Evolutionary conservation across 2,888 invertebrate genomes (phyloP), one percentile per base, ranked within the genome.

Genomic region (Platycnemis pennipes): DNA sequence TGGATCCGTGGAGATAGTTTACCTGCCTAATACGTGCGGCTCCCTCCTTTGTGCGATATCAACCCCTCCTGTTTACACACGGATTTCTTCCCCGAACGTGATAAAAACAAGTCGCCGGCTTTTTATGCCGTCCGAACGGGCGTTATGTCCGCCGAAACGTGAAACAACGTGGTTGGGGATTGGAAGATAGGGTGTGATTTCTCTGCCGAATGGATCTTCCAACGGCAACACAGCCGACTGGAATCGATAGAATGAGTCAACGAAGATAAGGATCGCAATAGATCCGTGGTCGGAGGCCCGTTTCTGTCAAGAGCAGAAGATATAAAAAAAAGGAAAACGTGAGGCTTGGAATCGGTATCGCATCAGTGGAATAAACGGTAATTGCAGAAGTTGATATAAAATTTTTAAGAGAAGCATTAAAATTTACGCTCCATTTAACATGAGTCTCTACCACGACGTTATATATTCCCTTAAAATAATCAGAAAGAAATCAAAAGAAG

Each of bases 21-120:
- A 77, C 37, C 8, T 16, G 31, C 37, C 77, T 46, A 42, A 26
- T 11, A 0, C n/a, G 87, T 26, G 87, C 87, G 87, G 87, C 44
- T 87, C 13, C 87, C 37, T n/a, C 87, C 87, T 87, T 87, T 87
- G 46, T n/a, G n/a, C 46, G 22, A n/a, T 87, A 87, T 87, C 87
- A 22, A 22, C 87, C 46, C 22, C 87, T 22, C 46, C 16, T 87
- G 87, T 87, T 87, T 87, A 46, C 45, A 5, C 45, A 45, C 45
- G 87, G 87, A 87, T 87, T 87, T 87, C 31, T 46, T 87, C 46
- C 87, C 31, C n/a, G n/a, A 46, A 46, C 37, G 87, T 37, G 87
- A 87, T 87, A 87, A 87, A 87, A 87, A 87, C 31, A 22, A n/a
- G 87, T 45, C 45, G 46, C 45, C 44, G 87, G 77, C 26, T 31